A percentile compares a stretch with the other conserved stretches of the same genome.
These are phyloP conservation scores for Tiliacea citrago DNA, from an alignment of 2,888 invertebrate genomes.

Conservation along the genomic window DNA sequence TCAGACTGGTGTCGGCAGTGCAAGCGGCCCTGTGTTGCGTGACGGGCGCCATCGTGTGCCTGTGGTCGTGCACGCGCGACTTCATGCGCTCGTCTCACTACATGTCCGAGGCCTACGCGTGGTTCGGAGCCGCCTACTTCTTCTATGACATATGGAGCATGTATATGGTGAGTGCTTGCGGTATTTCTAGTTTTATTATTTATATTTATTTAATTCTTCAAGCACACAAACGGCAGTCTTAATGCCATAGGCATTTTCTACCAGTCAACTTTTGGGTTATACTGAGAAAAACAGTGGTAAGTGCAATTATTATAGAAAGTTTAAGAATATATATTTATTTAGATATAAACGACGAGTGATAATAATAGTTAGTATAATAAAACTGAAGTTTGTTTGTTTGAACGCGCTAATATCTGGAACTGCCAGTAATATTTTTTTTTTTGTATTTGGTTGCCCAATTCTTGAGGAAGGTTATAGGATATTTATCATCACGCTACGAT, in stretches of 20 bases:
- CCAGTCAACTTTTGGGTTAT: too few species aligned
- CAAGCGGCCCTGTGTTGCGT: conserved; percentile 93
- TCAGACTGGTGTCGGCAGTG: conserved; percentile 93
- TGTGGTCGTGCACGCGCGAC: conserved; percentile 93
- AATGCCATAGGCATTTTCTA: neutral
- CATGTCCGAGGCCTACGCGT: conserved; percentile 94
- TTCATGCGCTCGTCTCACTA: conserved; percentile 93
- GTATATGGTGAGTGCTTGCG: conserved; percentile 91
- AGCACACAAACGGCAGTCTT: neutral
- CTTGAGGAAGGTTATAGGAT: too few species aligned
- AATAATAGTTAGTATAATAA: too few species aligned
- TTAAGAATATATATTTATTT: too few species aligned
- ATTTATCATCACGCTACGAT: too few species aligned
- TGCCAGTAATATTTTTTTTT: too few species aligned
- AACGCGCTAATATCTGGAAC: too few species aligned
- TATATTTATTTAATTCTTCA: neutral
- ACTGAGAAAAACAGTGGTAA: too few species aligned
- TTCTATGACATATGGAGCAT: conserved; percentile 95
- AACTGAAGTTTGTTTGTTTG: too few species aligned
- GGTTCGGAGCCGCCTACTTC: conserved; percentile 95
- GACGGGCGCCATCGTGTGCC: conserved; percentile 92
- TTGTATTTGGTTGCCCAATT: too few species aligned
- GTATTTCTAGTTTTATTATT: neutral
- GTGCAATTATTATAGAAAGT: too few species aligned
- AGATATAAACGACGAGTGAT: too few species aligned